Base-by-base conservation (phyloP, 2,113 vertebrate species). In the Coregonus clupeaformis region DNA sequence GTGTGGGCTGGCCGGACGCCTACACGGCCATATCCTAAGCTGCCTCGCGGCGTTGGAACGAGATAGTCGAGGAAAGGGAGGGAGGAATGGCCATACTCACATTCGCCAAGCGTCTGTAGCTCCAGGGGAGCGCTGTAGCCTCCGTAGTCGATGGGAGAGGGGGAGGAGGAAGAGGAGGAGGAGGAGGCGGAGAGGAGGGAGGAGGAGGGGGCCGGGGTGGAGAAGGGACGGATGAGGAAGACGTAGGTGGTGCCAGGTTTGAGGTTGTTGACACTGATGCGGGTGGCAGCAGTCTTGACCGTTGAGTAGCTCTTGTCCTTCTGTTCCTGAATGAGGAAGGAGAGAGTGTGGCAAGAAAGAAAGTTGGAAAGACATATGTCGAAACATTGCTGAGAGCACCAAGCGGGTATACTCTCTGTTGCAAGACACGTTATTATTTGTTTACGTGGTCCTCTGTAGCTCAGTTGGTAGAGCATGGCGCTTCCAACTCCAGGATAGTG, bases 261-360 rank as follows among this genome's bases (percentile, higher is more conserved):
- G 79, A 99, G 91, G 90, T 99, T 98, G 89, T 94, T 93, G 86
- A 99, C 92, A 0, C 94, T 97, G 90, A 98, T 95, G 0, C 95
- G 89, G 0, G 96, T 95, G 6, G 92, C 86, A 1, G 95, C 90
- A 0, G 97, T 98, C 89, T 96, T 98, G 86, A 98, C 94, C 0
- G 94, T 98, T 0, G 97, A 98, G 85, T 98, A 98, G 25, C 94
- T 95, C 81, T 97, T 96, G 82, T 98, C 96, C 81, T 95, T 98
- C 88, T 96, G 96, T 84, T 96, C 96, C 97, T 99, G 89, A 0
- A 32, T 70, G 36, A 42, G 36, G 36, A 11, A 42, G 36, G 9
- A 42, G 36, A 42, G 78, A 74, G 5, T 4, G 16, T 20, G 14
- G 2, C 12, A 14, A 27, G 14, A 42, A 11, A 69, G 36, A 27